These are phyloP conservation scores for Agrochola macilenta DNA, from an alignment of 2,888 invertebrate species.

Conservation along the genomic window DNA sequence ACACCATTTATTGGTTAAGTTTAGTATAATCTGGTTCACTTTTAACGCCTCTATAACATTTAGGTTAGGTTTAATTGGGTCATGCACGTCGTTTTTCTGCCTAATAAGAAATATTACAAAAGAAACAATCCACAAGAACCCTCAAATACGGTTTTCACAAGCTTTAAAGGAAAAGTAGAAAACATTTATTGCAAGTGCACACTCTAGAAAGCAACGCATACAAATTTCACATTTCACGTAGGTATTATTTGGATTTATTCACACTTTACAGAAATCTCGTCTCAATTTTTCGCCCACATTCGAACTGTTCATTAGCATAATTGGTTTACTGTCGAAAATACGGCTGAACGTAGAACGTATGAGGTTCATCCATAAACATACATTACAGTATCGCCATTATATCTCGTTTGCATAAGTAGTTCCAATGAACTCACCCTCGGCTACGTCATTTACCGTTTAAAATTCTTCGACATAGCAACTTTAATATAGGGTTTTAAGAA, in stretches of 20 bases:
- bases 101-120: neutral
- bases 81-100: neutral
- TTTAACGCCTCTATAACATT: neutral
- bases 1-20: neutral
- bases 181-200: neutral
- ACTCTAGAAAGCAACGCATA: neutral
- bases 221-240: neutral
- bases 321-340: conserved; percentile 57
- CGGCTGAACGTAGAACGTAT: conserved; percentile 40
- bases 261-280: conserved; percentile 47
- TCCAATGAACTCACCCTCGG: conserved; percentile 68
- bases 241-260: conserved; percentile 46
- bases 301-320: conserved; percentile 62
- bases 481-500: conserved; percentile 40
- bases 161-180: neutral
- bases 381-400: conserved; percentile 75
- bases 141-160: neutral
- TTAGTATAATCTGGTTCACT: neutral
- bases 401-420: conserved; percentile 80
- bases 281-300: conserved; percentile 48
- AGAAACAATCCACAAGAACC: neutral
- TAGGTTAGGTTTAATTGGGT: neutral
- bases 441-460: conserved; percentile 57
- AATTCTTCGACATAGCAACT: conserved; percentile 48
- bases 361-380: conserved; percentile 60